Evolutionary conservation across 1,140 invertebrate species (phyloP), one percentile per base, ranked within the genome.

Genomic region (Argopecten irradians): DNA sequence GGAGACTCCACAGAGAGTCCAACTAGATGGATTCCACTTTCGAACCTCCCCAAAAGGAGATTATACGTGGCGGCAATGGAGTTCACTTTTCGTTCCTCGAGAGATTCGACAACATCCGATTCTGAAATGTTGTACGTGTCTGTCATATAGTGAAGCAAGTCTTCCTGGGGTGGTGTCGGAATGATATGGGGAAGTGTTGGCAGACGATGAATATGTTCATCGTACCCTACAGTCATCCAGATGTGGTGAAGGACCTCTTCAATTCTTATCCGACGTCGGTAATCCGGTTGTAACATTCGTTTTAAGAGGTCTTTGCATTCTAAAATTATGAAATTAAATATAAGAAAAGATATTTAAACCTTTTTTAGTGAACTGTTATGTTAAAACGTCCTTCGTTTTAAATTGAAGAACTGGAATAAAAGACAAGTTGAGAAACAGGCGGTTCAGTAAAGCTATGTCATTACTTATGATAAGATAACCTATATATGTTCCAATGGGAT

Each of bases 241-340:
- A 90, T 86, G 90, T 94, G 93, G 83, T 87, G 19, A 36, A 94
- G 84, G 9, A 94, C 41, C 33, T 92, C 93, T n/a, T 91, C 90
- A 82, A 94, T 92, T 34, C 89, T 92, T n/a, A 94, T 93, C 85
- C 94, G 87, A 34, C 91, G 90, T 41, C 88, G 89, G 7, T 92
- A 90, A 35, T 93, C 91, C 13, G 91, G 88, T 19, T 91, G 90
- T 85, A 94, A 84, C 89, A 94, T 91, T 39, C 93, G 85, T 33
- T 86, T 84, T 36, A 94, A 85, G n/a, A 94, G 46, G 86, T 94
- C 92, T 87, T 91, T 90, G 90, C 93, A 93, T 84, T 91, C 94
- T 94, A 87, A 3, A 89, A 90, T 71, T 43, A 71, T n/a, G 55
- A 71, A 71, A 71, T 28, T n/a, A n/a, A 8, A 71, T 71, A 28